Base-by-base conservation (phyloP, 2,888 invertebrate genomes). In the Branchipolynoe longqiensis region DNA sequence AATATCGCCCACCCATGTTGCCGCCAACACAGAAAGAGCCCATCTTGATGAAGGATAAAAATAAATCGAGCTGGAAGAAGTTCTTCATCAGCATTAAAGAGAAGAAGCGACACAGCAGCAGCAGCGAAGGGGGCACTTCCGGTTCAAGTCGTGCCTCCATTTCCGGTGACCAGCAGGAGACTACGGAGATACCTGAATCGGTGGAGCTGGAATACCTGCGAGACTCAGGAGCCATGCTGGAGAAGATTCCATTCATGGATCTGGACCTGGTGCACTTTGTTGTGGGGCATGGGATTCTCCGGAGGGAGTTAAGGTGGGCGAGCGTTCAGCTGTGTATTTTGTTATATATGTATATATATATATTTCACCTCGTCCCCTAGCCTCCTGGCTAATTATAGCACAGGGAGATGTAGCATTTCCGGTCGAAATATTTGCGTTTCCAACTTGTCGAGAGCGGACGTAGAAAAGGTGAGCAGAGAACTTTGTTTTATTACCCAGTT, bases 261-360 rank as follows among this genome's bases (percentile, higher is more conserved):
- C 54, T 87, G 54, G 89, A 89, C 59, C 73, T 89, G 8, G 74
- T 89, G 18, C 90, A 90, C 84, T 89, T 87, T 73, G 87, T 90
- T 40, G 86, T 89, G 14, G 88, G 89, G 28, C 88, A 89, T 62
- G 90, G 89, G 73, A 89, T 90, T 38, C 84, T 90, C 25, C 82
- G 87, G 38, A 87, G 69, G 69, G 87, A 88, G n/a, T 69, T 90
- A 25, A 88, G 89, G 89, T 89, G 28, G 25, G 48, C n/a, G n/a
- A n/a, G n/a, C n/a, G n/a, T n/a, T n/a, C n/a, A n/a, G n/a, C n/a
- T n/a, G n/a, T n/a, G n/a, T n/a, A n/a, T n/a, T n/a, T n/a, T n/a
- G n/a, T n/a, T n/a, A n/a, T n/a, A n/a, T n/a, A n/a, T n/a, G n/a
- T n/a, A n/a, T n/a, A n/a, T n/a, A n/a, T n/a, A n/a, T n/a, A n/a